Conservation (phyloP, 2,888 invertebrate species). For the Chaetogeoica ovagalla region DNA sequence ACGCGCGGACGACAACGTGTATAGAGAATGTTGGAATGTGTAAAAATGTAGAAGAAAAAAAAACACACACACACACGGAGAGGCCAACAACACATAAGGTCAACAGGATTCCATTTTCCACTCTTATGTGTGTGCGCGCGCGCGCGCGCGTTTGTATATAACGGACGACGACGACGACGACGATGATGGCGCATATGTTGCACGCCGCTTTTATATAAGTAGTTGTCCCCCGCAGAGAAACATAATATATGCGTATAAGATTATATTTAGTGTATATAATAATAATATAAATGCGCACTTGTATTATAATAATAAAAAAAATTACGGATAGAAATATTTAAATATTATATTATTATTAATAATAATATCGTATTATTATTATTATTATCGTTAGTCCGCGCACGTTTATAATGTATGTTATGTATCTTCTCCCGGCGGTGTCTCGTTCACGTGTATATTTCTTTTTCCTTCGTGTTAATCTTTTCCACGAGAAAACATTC, state of each 20-base stretch:
- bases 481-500: no score
- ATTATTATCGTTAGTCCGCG: conserved; percentile 18
- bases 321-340: neutral
- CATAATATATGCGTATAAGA: conserved; percentile 35
- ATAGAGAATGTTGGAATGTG: conserved; percentile 38
- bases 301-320: no score
- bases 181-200: conserved; percentile 50
- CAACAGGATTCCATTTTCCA: conserved; percentile 52
- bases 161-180: neutral
- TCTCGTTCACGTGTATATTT: no score
- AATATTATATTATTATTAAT: conserved; percentile 22
- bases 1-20: conserved; percentile 28
- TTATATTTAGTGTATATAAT: conserved; percentile 26
- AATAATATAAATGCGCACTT: neutral
- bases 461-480: no score
- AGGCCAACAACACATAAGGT: conserved; percentile 51
- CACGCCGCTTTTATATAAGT: conserved; percentile 24
- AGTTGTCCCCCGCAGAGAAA: conserved; percentile 48
- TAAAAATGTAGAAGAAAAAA: conserved; percentile 51
- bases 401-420: no score
- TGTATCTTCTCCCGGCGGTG: no score
- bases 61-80: conserved; percentile 32
- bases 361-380: conserved; percentile 18
- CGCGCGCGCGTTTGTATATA: neutral
- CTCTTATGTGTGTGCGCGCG: conserved; percentile 23